Base-by-base conservation (phyloP, 2,888 invertebrate genomes). In the Eupithecia vulgata region DNA sequence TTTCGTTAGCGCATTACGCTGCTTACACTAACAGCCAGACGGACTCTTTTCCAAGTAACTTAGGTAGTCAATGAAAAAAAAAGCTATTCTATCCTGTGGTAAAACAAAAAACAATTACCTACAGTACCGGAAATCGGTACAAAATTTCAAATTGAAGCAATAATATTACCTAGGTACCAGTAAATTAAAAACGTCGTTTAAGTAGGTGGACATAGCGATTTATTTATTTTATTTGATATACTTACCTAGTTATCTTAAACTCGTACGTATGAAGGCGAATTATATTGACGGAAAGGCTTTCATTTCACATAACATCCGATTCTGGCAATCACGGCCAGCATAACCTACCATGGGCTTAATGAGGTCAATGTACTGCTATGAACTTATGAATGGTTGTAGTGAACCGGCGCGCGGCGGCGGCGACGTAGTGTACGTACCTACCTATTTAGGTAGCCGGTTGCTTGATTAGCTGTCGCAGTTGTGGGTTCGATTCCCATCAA, bases 241-340 rank as follows among this genome's bases (percentile, higher is more conserved):
- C n/a, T n/a, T n/a, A n/a, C n/a, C n/a, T n/a, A n/a, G n/a, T n/a
- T n/a, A n/a, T n/a, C n/a, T n/a, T n/a, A n/a, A n/a, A n/a, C n/a
- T n/a, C n/a, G n/a, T n/a, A n/a, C n/a, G n/a, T n/a, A n/a, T n/a
- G 30, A 30, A 30, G 30, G 30, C 30, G 4, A 30, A 30, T 4
- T 25, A 21, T 52, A 21, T 57, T 57, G 57, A 52, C 52, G 21
- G 52, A 52, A 57, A 62, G 37, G 61, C 74, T 74, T 74, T 74
- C 71, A 69, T 69, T 62, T 68, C 12, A 5, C 3, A 34, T 15
- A 17, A 8, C 17, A 64, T 35, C n/a, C 34, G 62, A 62, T 35
- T 37, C 37, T 37, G 37, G 35, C n/a, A n/a, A n/a, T 21, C n/a
- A 64, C 15, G 17, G 15, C 30, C 15, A 6, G 7, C 10, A 52